These are phyloP conservation scores for Ascidia mentula DNA, from an alignment of 23 tunicate species.

Conservation along the genomic window DNA sequence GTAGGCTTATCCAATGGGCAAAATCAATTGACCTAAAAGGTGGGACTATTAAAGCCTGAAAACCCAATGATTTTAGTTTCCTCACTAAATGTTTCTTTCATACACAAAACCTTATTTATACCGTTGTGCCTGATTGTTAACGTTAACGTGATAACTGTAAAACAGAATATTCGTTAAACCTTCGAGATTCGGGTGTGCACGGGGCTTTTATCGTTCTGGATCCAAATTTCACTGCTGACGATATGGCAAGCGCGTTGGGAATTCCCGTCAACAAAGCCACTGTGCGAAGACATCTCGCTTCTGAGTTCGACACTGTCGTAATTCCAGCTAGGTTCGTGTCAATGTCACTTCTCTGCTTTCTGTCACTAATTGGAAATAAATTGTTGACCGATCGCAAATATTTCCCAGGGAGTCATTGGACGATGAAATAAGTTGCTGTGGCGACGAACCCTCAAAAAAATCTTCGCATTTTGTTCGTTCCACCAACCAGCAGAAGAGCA, in stretches of 20 bases:
- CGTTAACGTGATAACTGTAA: too few species aligned
- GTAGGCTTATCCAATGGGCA: slow-evolving; percentile 73
- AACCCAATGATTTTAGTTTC: too few species aligned
- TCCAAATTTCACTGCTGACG: slow-evolving; percentile 56
- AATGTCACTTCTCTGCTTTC: not conserved
- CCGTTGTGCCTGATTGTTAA: too few species aligned
- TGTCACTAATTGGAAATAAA: not conserved
- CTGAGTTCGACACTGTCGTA: slow-evolving; percentile 82
- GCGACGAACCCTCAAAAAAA: not conserved
- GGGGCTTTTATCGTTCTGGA: slow-evolving; percentile 77
- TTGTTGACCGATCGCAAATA: not conserved
- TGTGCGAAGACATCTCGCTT: slow-evolving; percentile 80
- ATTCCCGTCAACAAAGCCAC: slow-evolving; percentile 84
- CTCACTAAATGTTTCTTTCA: too few species aligned
- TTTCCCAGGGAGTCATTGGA: slow-evolving; percentile 34
- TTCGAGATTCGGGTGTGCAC: slow-evolving; percentile 81
- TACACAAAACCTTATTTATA: too few species aligned
- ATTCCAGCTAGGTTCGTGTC: slow-evolving; percentile 56
- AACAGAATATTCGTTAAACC: slow-evolving; percentile 77
- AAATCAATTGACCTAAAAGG: slow-evolving; percentile 92
- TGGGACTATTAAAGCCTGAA: not conserved
- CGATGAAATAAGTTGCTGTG: slow-evolving; percentile 18
- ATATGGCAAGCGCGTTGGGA: slow-evolving; percentile 73
- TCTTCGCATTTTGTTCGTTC: slow-evolving; percentile 18
- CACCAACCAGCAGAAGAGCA: slow-evolving; percentile 11